Conservation (phyloP, 1,140 invertebrate species). For the Melanaphis sacchari region DNA sequence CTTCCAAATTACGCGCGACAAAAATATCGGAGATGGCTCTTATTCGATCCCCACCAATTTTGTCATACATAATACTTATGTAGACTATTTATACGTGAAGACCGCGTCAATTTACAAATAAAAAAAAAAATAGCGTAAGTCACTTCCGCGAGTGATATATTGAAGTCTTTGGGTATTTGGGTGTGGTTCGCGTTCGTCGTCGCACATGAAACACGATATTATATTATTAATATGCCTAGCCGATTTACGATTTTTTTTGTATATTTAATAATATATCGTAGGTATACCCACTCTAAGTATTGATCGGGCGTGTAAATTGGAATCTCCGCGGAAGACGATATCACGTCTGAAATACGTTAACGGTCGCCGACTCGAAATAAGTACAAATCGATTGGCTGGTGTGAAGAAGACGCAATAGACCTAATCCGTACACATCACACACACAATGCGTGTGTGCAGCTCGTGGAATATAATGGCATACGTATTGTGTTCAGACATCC, state of each 20-base stretch:
- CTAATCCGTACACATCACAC: not conserved
- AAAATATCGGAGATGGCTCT: not conserved
- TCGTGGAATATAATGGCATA: not conserved
- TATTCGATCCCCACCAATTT: too few relatives aligned
- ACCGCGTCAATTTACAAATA: too few relatives aligned
- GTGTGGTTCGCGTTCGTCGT: too few relatives aligned
- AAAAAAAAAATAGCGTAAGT: too few relatives aligned
- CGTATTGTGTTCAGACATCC: not conserved
- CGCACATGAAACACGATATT: too few relatives aligned
- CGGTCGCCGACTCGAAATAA: not conserved
- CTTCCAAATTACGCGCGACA: not conserved
- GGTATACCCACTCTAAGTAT: too few relatives aligned
- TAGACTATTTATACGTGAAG: too few relatives aligned
- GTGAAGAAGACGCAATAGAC: not conserved
- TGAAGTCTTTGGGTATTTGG: too few relatives aligned
- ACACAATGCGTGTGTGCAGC: not conserved
- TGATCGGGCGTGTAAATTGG: not conserved
- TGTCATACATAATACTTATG: too few relatives aligned
- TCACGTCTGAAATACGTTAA: not conserved
- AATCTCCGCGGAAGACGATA: not conserved
- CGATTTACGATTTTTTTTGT: not conserved
- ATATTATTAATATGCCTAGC: too few relatives aligned
- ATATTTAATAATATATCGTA: too few relatives aligned
- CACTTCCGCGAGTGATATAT: too few relatives aligned
- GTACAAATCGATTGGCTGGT: not conserved